These are phyloP conservation scores for Glyptemys insculpta DNA, from an alignment of 2,797 vertebrate species.

Conservation along the genomic window DNA sequence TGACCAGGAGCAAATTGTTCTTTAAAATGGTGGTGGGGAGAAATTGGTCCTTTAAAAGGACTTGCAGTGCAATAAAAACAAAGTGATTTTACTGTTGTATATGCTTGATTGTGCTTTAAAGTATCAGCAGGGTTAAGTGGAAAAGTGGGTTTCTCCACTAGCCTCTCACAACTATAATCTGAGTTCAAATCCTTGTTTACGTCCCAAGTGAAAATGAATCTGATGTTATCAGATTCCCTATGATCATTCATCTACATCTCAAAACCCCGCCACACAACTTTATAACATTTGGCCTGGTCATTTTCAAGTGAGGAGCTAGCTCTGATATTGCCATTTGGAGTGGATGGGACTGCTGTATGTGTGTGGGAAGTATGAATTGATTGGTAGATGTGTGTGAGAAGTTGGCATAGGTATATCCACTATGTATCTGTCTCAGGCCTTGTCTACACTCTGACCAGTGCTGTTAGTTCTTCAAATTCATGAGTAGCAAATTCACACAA, in stretches of 20 bases:
- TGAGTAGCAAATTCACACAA: background rate
- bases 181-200: background rate
- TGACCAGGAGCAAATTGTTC: conserved; percentile 61
- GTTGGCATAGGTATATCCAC: background rate
- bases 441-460: too few species aligned
- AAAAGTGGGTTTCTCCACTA: background rate
- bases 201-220: background rate
- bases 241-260: background rate
- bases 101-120: conserved; percentile 33
- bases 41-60: conserved; percentile 42
- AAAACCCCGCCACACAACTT: background rate
- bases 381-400: background rate
- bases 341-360: background rate
- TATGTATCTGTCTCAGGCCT: background rate
- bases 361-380: conserved; percentile 10
- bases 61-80: conserved; percentile 51
- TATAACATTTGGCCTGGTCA: background rate
- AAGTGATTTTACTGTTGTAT: conserved; percentile 43
- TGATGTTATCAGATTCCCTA: background rate
- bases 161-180: conserved; percentile 1
- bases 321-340: background rate
- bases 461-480: background rate
- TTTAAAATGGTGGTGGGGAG: conserved; percentile 8
- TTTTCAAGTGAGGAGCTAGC: background rate
- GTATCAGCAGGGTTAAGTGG: background rate